Evolutionary conservation across 1,140 invertebrate genomes (phyloP), one percentile per base, ranked within the genome.

Genomic region (Ostrea edulis): DNA sequence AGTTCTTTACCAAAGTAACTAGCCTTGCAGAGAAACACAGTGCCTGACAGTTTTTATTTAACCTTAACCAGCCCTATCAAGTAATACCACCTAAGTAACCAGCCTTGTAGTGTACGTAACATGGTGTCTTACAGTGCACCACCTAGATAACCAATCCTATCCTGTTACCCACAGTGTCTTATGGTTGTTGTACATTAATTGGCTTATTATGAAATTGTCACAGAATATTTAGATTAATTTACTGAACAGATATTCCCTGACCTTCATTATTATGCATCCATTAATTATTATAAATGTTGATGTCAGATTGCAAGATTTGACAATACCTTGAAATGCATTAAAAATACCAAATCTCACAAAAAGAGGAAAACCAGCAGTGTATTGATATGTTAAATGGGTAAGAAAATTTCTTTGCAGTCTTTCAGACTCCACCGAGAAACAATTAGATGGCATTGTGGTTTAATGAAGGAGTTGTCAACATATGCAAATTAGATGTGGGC

Each of bases 401-500:
- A 62, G 55, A 62, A 62, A 44, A 17, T 20, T 62, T 62, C 55
- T 62, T 17, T 62, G 20, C 22, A 9, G 68, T 77, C 68, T 77
- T 25, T 22, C 29, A 29, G 25, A 77, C 22, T 77, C 25, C 25
- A 77, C 9, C 35, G 25, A 77, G 35, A 14, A 77, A 77, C 14
- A 68, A 22, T 29, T 20, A 62, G 55, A 77, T 77, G 11, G 68
- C 11, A 35, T 77, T 77, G 68, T 77, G 68, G 68, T 77, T 77
- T 77, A 77, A 22, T 35, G 25, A 77, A 77, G 25, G 68, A 77
- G 68, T 29, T 77, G 68, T 77, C 29, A 77, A 29, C 68, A 29
- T 77, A 29, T 77, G 68, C 14, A 77, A 77, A 77, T 77, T 29
- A 29, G 68, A 77, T 77, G 68, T 77, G 68, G 68, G 68, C 68